Conservation (phyloP, 2,888 invertebrate species). For the Laothoe populi region DNA sequence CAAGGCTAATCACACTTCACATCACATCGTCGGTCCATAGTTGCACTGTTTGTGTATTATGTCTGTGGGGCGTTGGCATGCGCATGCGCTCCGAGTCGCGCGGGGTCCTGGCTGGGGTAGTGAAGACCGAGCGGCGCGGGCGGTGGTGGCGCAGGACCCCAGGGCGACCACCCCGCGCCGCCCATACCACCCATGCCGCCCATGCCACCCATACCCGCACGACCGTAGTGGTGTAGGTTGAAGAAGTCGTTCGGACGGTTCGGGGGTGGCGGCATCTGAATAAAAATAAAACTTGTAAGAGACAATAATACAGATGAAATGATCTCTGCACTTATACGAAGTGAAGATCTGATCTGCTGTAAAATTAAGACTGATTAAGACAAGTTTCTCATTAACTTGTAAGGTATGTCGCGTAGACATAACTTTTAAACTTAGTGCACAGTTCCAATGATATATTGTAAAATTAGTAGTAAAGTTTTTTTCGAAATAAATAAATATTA, state of each 20-base stretch:
- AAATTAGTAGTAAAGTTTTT: too few relatives aligned
- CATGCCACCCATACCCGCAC: constrained; percentile 38
- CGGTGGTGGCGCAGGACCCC: constrained; percentile 58
- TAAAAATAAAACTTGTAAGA: not conserved
- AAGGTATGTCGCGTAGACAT: too few relatives aligned
- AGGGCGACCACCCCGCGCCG: constrained; percentile 62
- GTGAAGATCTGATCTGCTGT: too few relatives aligned
- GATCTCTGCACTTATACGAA: too few relatives aligned
- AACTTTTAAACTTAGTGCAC: too few relatives aligned
- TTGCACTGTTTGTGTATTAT: constrained; percentile 48
- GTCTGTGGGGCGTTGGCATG: constrained; percentile 72
- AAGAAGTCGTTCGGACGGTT: constrained; percentile 87
- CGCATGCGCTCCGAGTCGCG: constrained; percentile 91
- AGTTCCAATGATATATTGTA: too few relatives aligned
- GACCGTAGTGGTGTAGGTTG: constrained; percentile 81
- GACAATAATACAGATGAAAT: not conserved
- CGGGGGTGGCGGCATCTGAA: constrained; percentile 75
- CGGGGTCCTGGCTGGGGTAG: constrained; percentile 99
- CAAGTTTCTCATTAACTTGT: too few relatives aligned
- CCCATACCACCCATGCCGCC: too few relatives aligned
- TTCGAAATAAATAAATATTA: too few relatives aligned
- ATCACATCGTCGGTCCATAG: too few relatives aligned
- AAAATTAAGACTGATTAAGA: too few relatives aligned
- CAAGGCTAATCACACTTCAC: too few relatives aligned
- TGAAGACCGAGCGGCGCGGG: constrained; percentile 88